Evolutionary conservation across 2,888 invertebrate genomes (phyloP).

Genomic region (Sarcophaga subvicina): DNA sequence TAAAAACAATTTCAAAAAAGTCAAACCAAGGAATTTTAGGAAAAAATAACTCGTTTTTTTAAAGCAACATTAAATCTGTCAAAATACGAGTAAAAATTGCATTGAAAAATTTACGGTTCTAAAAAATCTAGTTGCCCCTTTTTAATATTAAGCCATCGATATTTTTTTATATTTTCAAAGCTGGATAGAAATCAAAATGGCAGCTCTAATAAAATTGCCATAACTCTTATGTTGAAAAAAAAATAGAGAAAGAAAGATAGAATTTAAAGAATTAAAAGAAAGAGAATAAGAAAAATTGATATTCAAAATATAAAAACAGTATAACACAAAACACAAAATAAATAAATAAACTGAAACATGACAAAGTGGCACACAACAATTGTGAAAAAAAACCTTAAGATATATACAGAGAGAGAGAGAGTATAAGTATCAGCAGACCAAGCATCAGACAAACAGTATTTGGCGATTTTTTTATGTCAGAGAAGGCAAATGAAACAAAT

Average conservation of each 20-base stretch:
- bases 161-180: slow-evolving; percentile 15
- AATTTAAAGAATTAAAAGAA: slow-evolving; percentile 13
- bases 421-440: too few relatives aligned
- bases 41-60: too few relatives aligned
- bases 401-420: not conserved
- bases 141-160: not conserved
- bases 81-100: slow-evolving; percentile 22
- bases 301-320: slow-evolving; percentile 51
- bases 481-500: too few relatives aligned
- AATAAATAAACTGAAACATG: slow-evolving; percentile 40
- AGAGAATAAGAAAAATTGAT: slow-evolving; percentile 52
- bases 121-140: slow-evolving; percentile 31
- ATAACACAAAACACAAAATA: not conserved
- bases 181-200: slow-evolving; percentile 58
- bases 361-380: slow-evolving; percentile 55
- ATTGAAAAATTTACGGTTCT: slow-evolving; percentile 18
- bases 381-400: slow-evolving; percentile 1
- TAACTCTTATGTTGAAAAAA: slow-evolving; percentile 44
- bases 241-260: not conserved
- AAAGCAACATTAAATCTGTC: too few relatives aligned
- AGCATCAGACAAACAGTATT: too few relatives aligned
- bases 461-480: too few relatives aligned
- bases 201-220: slow-evolving; percentile 59
- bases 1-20: too few relatives aligned
- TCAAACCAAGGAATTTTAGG: too few relatives aligned